phyloP scores from a whole-genome alignment of 2,113 vertebrate species.

The Centropristis striata region DNA sequence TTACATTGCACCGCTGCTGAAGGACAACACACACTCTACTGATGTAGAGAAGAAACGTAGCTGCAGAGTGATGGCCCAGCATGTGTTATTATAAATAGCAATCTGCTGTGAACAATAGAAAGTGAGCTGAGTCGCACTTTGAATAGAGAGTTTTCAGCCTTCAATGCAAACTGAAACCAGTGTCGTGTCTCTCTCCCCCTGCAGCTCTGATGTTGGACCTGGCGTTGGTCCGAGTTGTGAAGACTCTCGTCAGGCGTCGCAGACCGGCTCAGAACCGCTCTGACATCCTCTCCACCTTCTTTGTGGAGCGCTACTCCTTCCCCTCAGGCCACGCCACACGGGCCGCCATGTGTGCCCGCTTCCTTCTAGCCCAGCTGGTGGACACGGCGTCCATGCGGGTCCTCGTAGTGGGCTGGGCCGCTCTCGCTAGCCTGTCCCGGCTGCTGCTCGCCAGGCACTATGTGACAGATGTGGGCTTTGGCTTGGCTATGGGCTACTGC shows the following conservation, averaged over 20 bases:
- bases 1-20: no score
- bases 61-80: no score
- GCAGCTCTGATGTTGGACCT: constrained; percentile 90
- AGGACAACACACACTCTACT: no score
- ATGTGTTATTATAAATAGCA: no score
- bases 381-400: constrained; percentile 88
- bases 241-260: constrained; percentile 88
- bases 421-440: constrained; percentile 88
- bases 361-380: constrained; percentile 89
- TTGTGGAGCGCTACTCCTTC: constrained; percentile 93
- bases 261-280: constrained; percentile 90
- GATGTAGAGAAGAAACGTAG: no score
- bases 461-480: constrained; percentile 91
- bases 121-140: no score
- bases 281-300: constrained; percentile 91
- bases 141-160: background rate
- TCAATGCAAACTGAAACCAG: background rate
- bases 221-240: constrained; percentile 87
- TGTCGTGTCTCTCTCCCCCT: background rate
- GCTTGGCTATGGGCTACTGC: constrained; percentile 89
- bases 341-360: constrained; percentile 89
- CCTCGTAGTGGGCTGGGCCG: constrained; percentile 90
- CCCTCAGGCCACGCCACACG: constrained; percentile 92
- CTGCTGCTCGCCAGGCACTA: constrained; percentile 93
- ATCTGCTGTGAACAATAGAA: no score